Conservation (phyloP, 2,888 invertebrate genomes). For the Nymphalis urticae region DNA sequence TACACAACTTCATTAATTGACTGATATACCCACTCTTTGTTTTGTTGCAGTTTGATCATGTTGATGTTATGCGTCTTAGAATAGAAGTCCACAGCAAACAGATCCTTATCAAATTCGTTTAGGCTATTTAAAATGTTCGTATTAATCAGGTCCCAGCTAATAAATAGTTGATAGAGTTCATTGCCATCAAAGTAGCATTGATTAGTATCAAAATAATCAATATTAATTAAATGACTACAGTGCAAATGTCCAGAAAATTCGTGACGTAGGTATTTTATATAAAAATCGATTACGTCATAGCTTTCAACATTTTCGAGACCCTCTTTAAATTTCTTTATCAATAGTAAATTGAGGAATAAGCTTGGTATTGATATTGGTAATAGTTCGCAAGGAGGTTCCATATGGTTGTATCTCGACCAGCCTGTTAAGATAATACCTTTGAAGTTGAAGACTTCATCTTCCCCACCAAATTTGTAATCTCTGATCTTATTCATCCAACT, state of each 20-base stretch:
- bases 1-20: slow-evolving; percentile 39
- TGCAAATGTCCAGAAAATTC: slow-evolving; percentile 44
- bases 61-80: slow-evolving; percentile 44
- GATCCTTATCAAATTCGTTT: slow-evolving; percentile 36
- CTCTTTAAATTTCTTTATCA: slow-evolving; percentile 60
- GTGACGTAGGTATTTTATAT: slow-evolving; percentile 41
- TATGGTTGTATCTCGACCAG: slow-evolving; percentile 87
- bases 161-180: slow-evolving; percentile 38
- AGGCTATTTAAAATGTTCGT: slow-evolving; percentile 34
- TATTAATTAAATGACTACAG: slow-evolving; percentile 39
- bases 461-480: slow-evolving; percentile 70
- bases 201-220: slow-evolving; percentile 39
- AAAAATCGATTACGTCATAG: slow-evolving; percentile 41
- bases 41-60: slow-evolving; percentile 36
- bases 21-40: slow-evolving; percentile 39
- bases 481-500: slow-evolving; percentile 85
- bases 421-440: slow-evolving; percentile 87
- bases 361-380: slow-evolving; percentile 84
- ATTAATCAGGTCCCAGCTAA: slow-evolving; percentile 39
- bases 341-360: slow-evolving; percentile 80
- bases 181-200: slow-evolving; percentile 50
- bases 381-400: slow-evolving; percentile 84
- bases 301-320: slow-evolving; percentile 38
- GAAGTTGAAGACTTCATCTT: slow-evolving; percentile 58
- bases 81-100: slow-evolving; percentile 47